Evolutionary conservation across 2,113 vertebrate species (phyloP).

Genomic region (Hippocampus guttulatus): DNA sequence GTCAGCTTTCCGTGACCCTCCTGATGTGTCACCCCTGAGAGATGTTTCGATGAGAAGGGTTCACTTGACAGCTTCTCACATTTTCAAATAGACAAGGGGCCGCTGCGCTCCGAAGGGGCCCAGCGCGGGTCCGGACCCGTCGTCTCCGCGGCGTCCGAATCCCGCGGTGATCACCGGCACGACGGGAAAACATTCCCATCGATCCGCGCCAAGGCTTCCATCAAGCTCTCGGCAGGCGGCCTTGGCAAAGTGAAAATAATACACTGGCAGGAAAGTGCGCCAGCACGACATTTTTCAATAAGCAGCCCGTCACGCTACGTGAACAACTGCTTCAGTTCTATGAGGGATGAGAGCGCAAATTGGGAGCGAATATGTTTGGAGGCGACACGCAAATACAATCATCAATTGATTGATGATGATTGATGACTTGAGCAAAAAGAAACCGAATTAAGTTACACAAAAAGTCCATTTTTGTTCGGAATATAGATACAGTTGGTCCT

Average conservation of each 20-base stretch:
- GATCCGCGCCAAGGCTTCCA: constrained; percentile 52
- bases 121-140: constrained; percentile 21
- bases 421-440: neutral
- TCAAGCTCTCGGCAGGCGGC: constrained; percentile 46
- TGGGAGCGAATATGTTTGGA: neutral
- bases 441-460: neutral
- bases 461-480: neutral
- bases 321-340: constrained; percentile 15
- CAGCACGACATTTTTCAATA: constrained; percentile 41
- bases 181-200: constrained; percentile 53
- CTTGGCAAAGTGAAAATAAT: constrained; percentile 52
- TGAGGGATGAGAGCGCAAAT: constrained; percentile 2
- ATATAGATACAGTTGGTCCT: neutral
- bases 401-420: neutral
- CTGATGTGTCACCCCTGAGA: neutral
- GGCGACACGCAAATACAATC: neutral
- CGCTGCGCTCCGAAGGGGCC: neutral
- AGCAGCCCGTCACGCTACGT: constrained; percentile 27
- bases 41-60: neutral
- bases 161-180: constrained; percentile 47
- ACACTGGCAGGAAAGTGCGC: constrained; percentile 43
- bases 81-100: neutral
- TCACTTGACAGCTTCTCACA: neutral
- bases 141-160: constrained; percentile 29
- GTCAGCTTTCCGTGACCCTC: neutral